Conservation (phyloP, 2,888 invertebrate species). For the Rhopalosiphum nymphaeae region DNA sequence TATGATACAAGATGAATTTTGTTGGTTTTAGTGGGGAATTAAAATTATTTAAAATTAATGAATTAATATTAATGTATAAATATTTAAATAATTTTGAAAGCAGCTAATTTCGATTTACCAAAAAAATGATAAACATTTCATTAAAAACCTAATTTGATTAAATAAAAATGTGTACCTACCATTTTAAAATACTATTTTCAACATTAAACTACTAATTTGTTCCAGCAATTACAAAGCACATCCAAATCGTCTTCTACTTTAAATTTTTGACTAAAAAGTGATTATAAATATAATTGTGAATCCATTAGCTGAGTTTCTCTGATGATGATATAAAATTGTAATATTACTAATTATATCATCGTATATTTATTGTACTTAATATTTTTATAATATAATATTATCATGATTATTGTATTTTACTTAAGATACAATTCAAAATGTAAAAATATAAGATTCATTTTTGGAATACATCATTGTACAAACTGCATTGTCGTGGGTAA, state of each 20-base stretch:
- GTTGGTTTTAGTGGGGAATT: not conserved
- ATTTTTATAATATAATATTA: not conserved
- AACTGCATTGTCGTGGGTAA: not conserved
- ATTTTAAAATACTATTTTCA: not conserved
- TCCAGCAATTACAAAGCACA: not conserved
- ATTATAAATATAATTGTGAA: not conserved
- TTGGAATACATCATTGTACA: not conserved
- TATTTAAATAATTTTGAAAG: not conserved
- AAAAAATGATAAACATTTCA: not conserved
- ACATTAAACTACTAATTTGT: not conserved
- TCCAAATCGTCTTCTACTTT: not conserved
- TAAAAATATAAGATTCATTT: not conserved
- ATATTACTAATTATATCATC: not conserved
- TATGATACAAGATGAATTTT: not conserved
- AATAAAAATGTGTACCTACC: not conserved
- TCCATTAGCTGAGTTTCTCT: not conserved
- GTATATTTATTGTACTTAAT: not conserved
- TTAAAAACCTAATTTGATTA: not conserved
- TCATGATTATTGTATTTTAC: not conserved
- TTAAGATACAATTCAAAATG: not conserved
- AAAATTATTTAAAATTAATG: not conserved
- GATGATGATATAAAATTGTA: not conserved
- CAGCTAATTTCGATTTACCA: not conserved
- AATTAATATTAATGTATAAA: not conserved
- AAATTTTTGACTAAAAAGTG: not conserved